Evolutionary conservation across 2,797 vertebrate genomes (phyloP).

Genomic region (Halcyon leucocephala): DNA sequence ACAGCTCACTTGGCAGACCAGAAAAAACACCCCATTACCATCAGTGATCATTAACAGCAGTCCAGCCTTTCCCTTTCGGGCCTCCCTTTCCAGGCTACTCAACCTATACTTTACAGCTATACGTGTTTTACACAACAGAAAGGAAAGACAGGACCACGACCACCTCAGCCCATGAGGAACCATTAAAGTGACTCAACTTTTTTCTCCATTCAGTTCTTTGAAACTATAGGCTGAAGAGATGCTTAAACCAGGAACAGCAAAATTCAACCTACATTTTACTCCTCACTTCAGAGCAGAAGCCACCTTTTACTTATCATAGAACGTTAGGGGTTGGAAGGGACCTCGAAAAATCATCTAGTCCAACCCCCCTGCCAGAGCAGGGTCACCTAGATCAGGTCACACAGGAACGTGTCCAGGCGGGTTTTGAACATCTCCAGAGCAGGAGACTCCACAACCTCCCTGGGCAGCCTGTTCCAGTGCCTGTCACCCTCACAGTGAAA

Average conservation of each 20-base stretch:
- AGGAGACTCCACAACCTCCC: no score
- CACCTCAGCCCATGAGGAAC: not conserved
- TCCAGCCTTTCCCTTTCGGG: not conserved
- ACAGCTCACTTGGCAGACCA: not conserved
- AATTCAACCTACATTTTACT: not conserved
- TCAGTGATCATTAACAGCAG: not conserved
- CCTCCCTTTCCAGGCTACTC: not conserved
- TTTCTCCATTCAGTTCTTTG: not conserved
- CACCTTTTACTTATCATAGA: not conserved
- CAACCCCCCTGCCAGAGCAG: no score
- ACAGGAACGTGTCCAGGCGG: no score
- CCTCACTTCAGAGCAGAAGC: not conserved
- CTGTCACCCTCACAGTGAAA: no score
- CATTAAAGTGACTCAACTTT: not conserved
- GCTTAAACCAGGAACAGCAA: not conserved
- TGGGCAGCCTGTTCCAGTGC: no score
- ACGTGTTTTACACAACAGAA: not conserved
- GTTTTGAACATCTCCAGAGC: no score
- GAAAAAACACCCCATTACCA: not conserved
- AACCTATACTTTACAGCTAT: not conserved
- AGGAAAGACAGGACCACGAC: not conserved
- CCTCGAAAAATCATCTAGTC: no score
- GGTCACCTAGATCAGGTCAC: no score
- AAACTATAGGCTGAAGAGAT: not conserved
- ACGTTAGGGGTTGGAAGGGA: no score